Evolutionary conservation across 2,113 vertebrate species (phyloP).

Genomic region (Raja brachyura): DNA sequence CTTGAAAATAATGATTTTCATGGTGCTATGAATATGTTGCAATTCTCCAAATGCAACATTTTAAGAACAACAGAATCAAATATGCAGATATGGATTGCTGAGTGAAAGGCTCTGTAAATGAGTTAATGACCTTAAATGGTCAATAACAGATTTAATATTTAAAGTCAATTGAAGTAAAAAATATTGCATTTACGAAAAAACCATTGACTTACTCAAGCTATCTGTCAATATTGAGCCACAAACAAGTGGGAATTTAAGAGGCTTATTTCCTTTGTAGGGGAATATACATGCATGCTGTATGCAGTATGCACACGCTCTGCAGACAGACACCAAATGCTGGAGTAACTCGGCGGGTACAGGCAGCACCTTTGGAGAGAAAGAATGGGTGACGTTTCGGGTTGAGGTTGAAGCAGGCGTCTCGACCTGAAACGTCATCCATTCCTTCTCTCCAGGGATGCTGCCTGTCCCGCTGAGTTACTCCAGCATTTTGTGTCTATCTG

Average conservation of each 20-base stretch:
- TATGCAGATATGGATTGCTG: neutral
- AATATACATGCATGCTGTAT: too few relatives aligned
- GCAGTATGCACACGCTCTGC: too few relatives aligned
- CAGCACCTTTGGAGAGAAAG: too few relatives aligned
- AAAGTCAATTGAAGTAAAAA: neutral
- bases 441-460: too few relatives aligned
- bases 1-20: neutral
- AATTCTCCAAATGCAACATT: neutral
- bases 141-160: neutral
- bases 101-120: neutral
- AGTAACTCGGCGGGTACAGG: too few relatives aligned
- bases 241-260: neutral
- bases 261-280: neutral
- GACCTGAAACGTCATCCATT: too few relatives aligned
- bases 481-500: too few relatives aligned
- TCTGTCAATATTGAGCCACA: neutral
- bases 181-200: neutral
- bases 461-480: too few relatives aligned
- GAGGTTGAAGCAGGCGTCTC: too few relatives aligned
- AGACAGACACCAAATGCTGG: too few relatives aligned
- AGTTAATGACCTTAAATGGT: neutral
- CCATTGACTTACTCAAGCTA: too few relatives aligned
- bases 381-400: too few relatives aligned
- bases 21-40: neutral
- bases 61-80: constrained; percentile 1